Base-by-base conservation (phyloP, 1,140 invertebrate species). In the Drosophila subpulchrella region DNA sequence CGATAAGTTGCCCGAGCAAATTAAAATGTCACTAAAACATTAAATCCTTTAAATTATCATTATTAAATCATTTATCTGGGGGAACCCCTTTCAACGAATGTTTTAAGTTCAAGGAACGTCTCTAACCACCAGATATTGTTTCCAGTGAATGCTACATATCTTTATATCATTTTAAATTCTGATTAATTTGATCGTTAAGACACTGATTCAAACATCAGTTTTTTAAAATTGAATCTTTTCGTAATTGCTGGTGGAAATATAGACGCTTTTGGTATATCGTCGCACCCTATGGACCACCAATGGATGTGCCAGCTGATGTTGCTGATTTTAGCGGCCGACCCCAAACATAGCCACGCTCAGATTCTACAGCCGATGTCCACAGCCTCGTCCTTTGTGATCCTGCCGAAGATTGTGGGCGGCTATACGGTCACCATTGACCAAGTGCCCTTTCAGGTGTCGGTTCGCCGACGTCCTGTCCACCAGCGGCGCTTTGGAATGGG, bases 401-500 rank as follows among this genome's bases (percentile, higher is more conserved):
- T 58, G 17, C 73, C 79, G 0, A 83, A 80, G 8, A 61, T 86
- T 10, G 76, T 86, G 1, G 84, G 83, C 8, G 83, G 83, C 38
- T 54, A 70, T 39, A n/a, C 47, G n/a, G 48, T 86, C 6, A 24
- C 53, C 7, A 74, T 83, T 1, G 46, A 53, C 0, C 15, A 63
- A 6, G 63, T 66, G 10, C 83, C 83, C 10, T 86, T 53, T 11
- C 72, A 73, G 36, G 66, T 89, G 10, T 86, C 83, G 7, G 55
- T 86, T 11, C 63, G 83, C 1, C 7, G n/a, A 3, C 84, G 79
- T 0, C 4, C 4, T 7, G 12, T 39, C 2, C 66, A 79, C 10
- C 71, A 88, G n/a, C 1, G 6, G 3, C 5, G 15, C 0, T 73
- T 53, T n/a, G 67, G 79, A 6, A 11, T 15, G 39, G 84, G 84